Evolutionary conservation across 2,113 vertebrate genomes (phyloP), one percentile per base, ranked within the genome.

Genomic region (Pogona vitticeps): DNA sequence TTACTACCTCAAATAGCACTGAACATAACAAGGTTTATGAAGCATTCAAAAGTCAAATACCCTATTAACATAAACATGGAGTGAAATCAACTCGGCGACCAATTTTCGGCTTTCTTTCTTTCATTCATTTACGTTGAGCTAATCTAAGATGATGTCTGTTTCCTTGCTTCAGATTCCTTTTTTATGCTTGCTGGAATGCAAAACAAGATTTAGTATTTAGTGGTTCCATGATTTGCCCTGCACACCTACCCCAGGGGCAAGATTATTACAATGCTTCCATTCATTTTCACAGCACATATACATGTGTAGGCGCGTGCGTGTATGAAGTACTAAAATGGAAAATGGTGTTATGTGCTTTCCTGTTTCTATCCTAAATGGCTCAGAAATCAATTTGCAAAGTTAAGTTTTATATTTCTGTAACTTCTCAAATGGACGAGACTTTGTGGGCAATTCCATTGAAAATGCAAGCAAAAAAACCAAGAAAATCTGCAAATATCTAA

Each of bases 1-100:
- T 97, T 96, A 96, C 95, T 96, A 96, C 96, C 93, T 95, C 96
- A 96, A 96, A 97, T 96, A 96, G 97, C 94, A 92, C 91, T 92
- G 95, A 97, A 94, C 95, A 96, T 96, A 97, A 96, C 95, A 97
- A 96, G 96, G 96, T 97, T 97, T 97, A 97, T 97, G 97, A 97
- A 97, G 97, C 97, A 96, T 97, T 97, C 96, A 97, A 95, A 97
- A 97, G 97, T 97, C 97, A 97, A 97, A 97, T 96, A 96, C 95
- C 97, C 95, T 95, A 96, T 97, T 97, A 97, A 97, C 96, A 97
- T 97, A 97, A 97, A 96, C 96, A 97, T 93, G 96, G 91, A 96
- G 94, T 92, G 95, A 97, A 97, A 97, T 95, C 96, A 96, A 97
- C 95, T 96, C 95, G 93, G 95, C 95, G 84, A 92, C 94, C 94